These are phyloP conservation scores for Antheraea pernyi DNA, from an alignment of 1,140 invertebrate genomes.

Conservation along the genomic window DNA sequence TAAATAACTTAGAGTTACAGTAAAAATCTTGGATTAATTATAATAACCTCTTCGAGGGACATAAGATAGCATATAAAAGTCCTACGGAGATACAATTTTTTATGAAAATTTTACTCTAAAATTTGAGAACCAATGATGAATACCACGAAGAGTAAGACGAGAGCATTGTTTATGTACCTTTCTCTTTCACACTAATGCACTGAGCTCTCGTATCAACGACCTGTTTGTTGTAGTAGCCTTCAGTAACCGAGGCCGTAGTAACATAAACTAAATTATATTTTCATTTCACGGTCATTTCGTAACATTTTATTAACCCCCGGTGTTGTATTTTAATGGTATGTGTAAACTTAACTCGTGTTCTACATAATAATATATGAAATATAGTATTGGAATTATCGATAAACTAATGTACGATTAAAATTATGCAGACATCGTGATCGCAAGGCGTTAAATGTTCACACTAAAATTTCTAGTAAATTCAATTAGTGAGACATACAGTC, in stretches of 20 bases:
- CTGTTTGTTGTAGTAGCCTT: constrained; percentile 47
- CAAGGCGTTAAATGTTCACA: no score
- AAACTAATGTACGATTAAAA: no score
- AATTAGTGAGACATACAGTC: no score
- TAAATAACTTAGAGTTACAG: no score
- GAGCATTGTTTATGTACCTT: constrained; percentile 50
- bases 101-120: background rate
- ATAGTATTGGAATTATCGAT: no score
- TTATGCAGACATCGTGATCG: no score
- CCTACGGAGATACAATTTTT: background rate
- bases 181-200: constrained; percentile 48
- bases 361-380: no score
- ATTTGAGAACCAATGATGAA: constrained; percentile 37
- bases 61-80: background rate
- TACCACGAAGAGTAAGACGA: constrained; percentile 34
- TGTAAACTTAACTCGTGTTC: no score
- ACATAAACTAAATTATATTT: constrained; percentile 54
- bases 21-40: no score
- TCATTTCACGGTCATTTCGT: constrained; percentile 68
- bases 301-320: constrained; percentile 48
- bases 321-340: background rate
- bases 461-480: no score
- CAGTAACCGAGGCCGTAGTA: constrained; percentile 47
- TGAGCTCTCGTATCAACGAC: constrained; percentile 62
- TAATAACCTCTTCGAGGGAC: no score